phyloP scores from a whole-genome alignment of 1,140 invertebrate genomes.

The silkworm (Bombyx mori) region DNA sequence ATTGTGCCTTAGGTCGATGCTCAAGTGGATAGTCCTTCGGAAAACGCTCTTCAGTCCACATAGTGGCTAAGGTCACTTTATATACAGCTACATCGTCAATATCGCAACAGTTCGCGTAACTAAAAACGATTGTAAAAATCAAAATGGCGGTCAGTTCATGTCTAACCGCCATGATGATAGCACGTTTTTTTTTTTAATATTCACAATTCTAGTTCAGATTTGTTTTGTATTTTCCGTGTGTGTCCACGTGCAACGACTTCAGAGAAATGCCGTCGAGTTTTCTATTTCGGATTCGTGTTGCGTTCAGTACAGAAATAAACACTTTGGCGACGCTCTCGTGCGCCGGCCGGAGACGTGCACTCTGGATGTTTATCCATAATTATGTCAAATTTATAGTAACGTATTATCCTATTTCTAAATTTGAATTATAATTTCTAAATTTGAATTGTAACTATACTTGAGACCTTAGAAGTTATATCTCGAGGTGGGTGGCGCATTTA shows the following conservation, averaged over 20 bases:
- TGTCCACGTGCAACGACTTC: conserved; percentile 31
- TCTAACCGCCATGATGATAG: conserved; percentile 24
- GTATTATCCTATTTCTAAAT: no score
- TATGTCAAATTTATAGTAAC: no score
- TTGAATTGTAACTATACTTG: no score
- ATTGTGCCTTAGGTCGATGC: conserved; percentile 90
- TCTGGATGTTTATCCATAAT: conserved; percentile 13
- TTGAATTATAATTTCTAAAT: no score
- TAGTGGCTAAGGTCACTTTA: conserved; percentile 85
- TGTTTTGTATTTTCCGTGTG: conserved; percentile 18
- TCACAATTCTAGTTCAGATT: no score
- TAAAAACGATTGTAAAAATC: conserved; percentile 33
- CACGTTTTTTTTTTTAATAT: neutral
- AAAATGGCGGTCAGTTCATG: conserved; percentile 50
- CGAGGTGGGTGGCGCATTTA: no score
- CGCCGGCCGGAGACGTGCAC: conserved; percentile 21
- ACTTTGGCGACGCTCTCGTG: conserved; percentile 36
- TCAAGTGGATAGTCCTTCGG: conserved; percentile 90
- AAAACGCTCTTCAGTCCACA: conserved; percentile 88
- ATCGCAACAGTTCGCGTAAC: conserved; percentile 39
- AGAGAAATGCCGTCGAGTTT: conserved; percentile 54
- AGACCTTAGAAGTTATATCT: no score
- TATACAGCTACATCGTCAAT: conserved; percentile 81
- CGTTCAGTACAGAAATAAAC: conserved; percentile 59
- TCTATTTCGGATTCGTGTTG: conserved; percentile 60